Percentiles rank a stretch among this genome's conserved stretches.
Evolutionary conservation across 2,113 vertebrate genomes (phyloP).

Genomic region (Cyprinodon variegatus): DNA sequence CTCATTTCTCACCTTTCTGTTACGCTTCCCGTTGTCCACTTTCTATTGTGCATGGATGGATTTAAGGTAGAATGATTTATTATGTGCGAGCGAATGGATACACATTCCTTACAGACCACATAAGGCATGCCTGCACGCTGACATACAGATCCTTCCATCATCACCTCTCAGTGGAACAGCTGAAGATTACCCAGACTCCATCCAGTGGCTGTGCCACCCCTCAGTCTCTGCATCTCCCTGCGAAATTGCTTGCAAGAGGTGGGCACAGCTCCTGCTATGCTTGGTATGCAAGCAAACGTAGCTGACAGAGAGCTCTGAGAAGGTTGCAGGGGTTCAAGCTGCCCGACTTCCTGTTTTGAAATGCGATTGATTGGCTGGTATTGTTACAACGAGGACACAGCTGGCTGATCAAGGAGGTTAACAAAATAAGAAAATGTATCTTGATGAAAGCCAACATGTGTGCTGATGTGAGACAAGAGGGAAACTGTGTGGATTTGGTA

Average conservation of each 20-base stretch:
- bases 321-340: conserved; percentile 17
- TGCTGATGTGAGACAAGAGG: background rate
- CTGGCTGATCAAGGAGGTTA: conserved; percentile 31
- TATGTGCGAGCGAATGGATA: conserved; percentile 34
- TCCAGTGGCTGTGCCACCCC: conserved; percentile 23
- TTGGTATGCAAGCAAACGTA: conserved; percentile 16
- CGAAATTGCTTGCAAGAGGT: conserved; percentile 43
- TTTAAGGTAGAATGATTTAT: conserved; percentile 57
- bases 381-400: conserved; percentile 35
- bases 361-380: conserved; percentile 54
- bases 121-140: background rate
- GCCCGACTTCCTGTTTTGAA: conserved; percentile 64
- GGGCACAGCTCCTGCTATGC: conserved; percentile 46
- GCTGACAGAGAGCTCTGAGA: conserved; percentile 49
- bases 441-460: conserved; percentile 39
- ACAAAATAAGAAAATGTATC: conserved; percentile 36
- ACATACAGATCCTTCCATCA: conserved; percentile 39
- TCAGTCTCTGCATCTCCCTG: conserved; percentile 11
- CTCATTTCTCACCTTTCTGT: conserved; percentile 25
- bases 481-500: background rate
- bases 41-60: conserved; percentile 25
- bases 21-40: conserved; percentile 37
- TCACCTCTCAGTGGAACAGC: conserved; percentile 55
- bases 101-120: conserved; percentile 18
- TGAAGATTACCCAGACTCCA: conserved; percentile 56